Base-by-base conservation (phyloP, 2,888 invertebrate species). In the Trichogramma dendrolimi region DNA sequence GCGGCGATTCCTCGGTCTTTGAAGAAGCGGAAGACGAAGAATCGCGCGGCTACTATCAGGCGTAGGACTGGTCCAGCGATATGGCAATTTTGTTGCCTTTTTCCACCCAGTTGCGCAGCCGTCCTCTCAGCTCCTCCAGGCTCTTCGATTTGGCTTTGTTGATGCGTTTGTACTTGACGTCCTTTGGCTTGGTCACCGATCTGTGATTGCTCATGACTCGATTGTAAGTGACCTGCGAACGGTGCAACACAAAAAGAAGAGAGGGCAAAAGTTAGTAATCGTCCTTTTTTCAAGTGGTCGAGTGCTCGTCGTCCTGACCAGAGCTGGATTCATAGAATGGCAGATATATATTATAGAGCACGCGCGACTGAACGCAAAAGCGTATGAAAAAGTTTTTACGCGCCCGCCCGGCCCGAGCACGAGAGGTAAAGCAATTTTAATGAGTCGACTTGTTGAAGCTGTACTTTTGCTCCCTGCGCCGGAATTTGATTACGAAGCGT, bases 61-160 rank as follows among this genome's bases (percentile, higher is more conserved):
- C 65, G 54, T 65, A 66, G 46, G 84, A 83, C 70, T 89, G 88
- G 77, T 89, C 89, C 65, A 89, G 77, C 46, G 87, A 84, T 71
- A 88, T 83, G 64, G 86, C 85, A 41, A 87, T 83, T 68, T 87
- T 76, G 75, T 87, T 76, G 7, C 91, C 91, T 67, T 91, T 90
- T 60, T 92, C 92, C 44, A 92, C 91, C 87, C 92, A 91, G 77
- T 90, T 91, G 83, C 90, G 90, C 75, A 92, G 83, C 67, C 91
- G 83, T 0, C 92, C 93, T 4, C 92, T 81, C 61, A 93, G 75
- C 73, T 93, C 93, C 72, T 93, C 93, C 68, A 93, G 81, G 72
- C 92, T 92, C 80, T 92, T 92, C 65, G 92, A 92, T 76, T 93
- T 93, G 5, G 92, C 92, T 77, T 93, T 92, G 77, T 92, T 93